These are phyloP conservation scores for Notechis scutatus DNA, from an alignment of 2,113 vertebrate species.

Conservation along the genomic window DNA sequence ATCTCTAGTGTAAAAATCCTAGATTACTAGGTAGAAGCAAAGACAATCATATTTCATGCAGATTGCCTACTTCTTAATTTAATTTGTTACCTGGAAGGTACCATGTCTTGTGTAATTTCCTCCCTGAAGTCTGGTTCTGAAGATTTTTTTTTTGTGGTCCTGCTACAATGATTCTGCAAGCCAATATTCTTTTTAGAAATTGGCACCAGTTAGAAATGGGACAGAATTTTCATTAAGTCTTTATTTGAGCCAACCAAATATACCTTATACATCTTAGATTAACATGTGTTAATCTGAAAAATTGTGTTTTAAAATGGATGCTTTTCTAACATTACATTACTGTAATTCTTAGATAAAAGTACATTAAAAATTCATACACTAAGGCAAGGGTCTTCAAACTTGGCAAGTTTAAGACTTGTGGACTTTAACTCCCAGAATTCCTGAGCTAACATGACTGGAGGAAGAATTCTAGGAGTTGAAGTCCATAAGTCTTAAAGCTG, in stretches of 20 bases:
- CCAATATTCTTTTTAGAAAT: not conserved
- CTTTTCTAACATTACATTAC: not conserved
- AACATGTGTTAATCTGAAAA: not conserved
- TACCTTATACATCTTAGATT: not conserved
- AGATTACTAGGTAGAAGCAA: not conserved
- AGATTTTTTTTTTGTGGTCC: slow-evolving; percentile 1
- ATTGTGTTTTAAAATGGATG: not conserved
- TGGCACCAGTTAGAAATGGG: not conserved
- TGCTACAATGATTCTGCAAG: not conserved
- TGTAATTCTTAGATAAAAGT: not conserved
- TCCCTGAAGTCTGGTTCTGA: slow-evolving; percentile 21
- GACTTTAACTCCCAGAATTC: no score
- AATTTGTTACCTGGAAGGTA: not conserved
- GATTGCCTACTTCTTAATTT: not conserved
- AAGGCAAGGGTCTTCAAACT: no score
- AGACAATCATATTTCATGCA: not conserved
- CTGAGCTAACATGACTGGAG: no score
- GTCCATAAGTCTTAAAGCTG: no score
- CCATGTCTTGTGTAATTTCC: not conserved
- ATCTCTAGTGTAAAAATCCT: not conserved
- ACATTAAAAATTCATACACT: not conserved
- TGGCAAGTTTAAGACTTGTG: no score
- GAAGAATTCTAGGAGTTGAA: no score
- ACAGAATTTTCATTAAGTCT: not conserved
- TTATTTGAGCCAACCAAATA: not conserved